phyloP scores from a whole-genome alignment of 2,797 vertebrate species.

The Astyanax mexicanus region DNA sequence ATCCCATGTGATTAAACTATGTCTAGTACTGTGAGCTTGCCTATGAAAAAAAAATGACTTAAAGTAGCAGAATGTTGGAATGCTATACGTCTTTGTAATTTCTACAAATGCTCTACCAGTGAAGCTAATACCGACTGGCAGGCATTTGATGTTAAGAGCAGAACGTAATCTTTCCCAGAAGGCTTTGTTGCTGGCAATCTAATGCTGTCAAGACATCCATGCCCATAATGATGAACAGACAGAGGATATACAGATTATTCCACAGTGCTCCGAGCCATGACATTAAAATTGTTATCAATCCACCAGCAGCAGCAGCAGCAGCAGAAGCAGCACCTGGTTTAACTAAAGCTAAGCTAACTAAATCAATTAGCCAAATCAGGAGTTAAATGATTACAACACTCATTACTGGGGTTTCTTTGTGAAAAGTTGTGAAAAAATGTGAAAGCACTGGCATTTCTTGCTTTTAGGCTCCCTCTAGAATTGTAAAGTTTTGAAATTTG shows the following conservation, averaged over 20 bases:
- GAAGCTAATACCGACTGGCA: constrained; percentile 61
- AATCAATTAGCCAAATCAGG: too few species aligned
- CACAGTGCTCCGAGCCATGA: too few species aligned
- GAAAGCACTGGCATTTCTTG: too few species aligned
- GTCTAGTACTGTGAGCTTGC: neutral
- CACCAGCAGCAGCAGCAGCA: too few species aligned
- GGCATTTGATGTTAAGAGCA: constrained; percentile 50
- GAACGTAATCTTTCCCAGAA: constrained; percentile 54
- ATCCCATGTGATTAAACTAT: neutral
- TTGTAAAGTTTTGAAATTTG: too few species aligned
- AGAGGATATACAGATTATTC: constrained; percentile 34
- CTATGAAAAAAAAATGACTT: neutral
- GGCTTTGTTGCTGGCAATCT: constrained; percentile 49
- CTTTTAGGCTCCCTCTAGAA: too few species aligned
- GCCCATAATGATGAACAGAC: constrained; percentile 39
- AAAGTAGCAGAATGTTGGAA: neutral
- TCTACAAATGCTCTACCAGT: neutral
- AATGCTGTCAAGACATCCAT: constrained; percentile 58
- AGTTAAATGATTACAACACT: too few species aligned
- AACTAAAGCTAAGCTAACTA: too few species aligned
- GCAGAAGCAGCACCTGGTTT: too few species aligned
- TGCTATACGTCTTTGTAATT: constrained; percentile 30
- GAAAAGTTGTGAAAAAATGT: too few species aligned
- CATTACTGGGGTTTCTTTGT: too few species aligned
- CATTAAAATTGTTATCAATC: too few species aligned